Evolutionary conservation across 1,140 invertebrate species (phyloP).

Genomic region (Lepidostoma basale): DNA sequence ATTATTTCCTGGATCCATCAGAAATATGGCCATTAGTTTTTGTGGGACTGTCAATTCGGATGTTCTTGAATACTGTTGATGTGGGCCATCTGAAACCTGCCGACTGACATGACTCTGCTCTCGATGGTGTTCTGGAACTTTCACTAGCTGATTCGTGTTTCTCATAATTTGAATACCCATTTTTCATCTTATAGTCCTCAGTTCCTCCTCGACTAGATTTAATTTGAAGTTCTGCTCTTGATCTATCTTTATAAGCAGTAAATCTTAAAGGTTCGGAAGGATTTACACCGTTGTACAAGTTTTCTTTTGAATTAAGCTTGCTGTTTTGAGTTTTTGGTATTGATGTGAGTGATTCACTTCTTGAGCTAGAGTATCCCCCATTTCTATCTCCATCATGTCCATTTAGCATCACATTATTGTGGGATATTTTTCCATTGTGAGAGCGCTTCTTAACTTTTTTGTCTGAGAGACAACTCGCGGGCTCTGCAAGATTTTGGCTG

Average conservation of each 20-base stretch:
- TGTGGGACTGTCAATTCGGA: slow-evolving; percentile 38
- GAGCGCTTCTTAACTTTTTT: slow-evolving; percentile 36
- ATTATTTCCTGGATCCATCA: slow-evolving; percentile 31
- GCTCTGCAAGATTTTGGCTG: slow-evolving; percentile 14
- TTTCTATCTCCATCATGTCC: slow-evolving; percentile 32
- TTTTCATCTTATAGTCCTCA: slow-evolving; percentile 6
- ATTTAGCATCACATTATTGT: slow-evolving; percentile 19
- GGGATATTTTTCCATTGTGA: slow-evolving; percentile 37
- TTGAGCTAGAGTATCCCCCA: slow-evolving; percentile 36
- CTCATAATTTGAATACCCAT: slow-evolving; percentile 37
- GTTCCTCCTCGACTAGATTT: slow-evolving; percentile 1
- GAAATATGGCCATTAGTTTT: slow-evolving; percentile 31
- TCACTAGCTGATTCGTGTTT: slow-evolving; percentile 28
- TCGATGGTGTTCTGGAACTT: slow-evolving; percentile 28
- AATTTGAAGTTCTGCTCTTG: slow-evolving; percentile 28
- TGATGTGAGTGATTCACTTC: slow-evolving; percentile 40
- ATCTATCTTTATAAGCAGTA: slow-evolving; percentile 17
- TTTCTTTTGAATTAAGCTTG: slow-evolving; percentile 28
- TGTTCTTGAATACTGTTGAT: slow-evolving; percentile 42
- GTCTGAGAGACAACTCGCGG: slow-evolving; percentile 6
- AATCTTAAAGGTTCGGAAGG: slow-evolving; percentile 2
- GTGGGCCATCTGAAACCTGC: slow-evolving; percentile 39
- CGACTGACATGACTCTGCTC: slow-evolving; percentile 29
- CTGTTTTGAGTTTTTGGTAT: slow-evolving; percentile 37
- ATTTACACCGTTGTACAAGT: slow-evolving; percentile 20